phyloP scores from a whole-genome alignment of 2,888 invertebrate species.

The Leistus spinibarbis region DNA sequence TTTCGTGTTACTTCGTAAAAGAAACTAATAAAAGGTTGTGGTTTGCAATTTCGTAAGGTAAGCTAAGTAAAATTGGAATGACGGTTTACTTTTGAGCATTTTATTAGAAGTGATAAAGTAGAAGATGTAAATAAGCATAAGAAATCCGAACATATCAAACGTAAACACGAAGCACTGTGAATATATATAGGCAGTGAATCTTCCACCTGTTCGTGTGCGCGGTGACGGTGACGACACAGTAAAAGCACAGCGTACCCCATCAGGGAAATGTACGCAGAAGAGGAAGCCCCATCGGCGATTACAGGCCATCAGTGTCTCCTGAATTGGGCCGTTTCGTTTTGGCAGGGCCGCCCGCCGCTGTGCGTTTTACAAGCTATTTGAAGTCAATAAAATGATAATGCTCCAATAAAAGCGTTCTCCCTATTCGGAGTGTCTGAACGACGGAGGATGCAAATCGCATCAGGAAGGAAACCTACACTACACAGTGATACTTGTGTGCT shows the following conservation, averaged over 20 bases:
- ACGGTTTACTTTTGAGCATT: no score
- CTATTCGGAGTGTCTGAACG: slow-evolving; percentile 42
- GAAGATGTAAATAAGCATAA: no score
- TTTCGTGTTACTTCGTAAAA: no score
- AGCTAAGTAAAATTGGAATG: no score
- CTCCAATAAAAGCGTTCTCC: slow-evolving; percentile 55
- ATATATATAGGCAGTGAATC: no score
- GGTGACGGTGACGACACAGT: neutral
- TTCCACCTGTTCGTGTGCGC: slow-evolving; percentile 2
- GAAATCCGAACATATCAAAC: no score
- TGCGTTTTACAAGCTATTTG: slow-evolving; percentile 63
- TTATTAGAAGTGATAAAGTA: no score
- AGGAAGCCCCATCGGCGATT: slow-evolving; percentile 56
- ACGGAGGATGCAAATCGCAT: slow-evolving; percentile 55
- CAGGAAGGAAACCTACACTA: slow-evolving; percentile 51
- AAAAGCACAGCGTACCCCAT: neutral
- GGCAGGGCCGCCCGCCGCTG: slow-evolving; percentile 54
- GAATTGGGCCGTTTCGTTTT: slow-evolving; percentile 59
- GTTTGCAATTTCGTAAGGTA: no score
- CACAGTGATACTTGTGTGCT: slow-evolving; percentile 35
- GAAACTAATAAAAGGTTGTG: no score
- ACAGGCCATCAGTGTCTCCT: slow-evolving; percentile 60
- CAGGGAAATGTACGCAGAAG: slow-evolving; percentile 49
- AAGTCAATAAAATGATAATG: slow-evolving; percentile 63
- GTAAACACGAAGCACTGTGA: no score